Conservation (phyloP, 2,797 vertebrate genomes). For the Petrocephalus schoutedeni region DNA sequence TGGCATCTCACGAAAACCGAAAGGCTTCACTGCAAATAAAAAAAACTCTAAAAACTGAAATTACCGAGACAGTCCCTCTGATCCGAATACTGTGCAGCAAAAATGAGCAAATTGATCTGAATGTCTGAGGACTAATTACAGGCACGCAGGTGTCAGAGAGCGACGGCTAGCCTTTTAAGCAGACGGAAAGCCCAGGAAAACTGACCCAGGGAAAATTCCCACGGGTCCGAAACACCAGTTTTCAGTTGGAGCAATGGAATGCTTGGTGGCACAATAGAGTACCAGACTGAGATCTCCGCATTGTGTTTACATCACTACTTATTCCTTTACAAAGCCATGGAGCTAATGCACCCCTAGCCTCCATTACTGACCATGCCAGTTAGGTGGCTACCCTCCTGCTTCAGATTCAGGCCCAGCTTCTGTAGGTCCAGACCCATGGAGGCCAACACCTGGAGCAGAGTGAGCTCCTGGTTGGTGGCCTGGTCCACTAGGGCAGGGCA, state of each 20-base stretch:
- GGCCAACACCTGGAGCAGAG: conserved; percentile 67
- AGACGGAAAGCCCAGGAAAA: conserved; percentile 41
- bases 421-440: conserved; percentile 71
- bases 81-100: conserved; percentile 26
- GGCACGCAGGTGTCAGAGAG: not conserved
- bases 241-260: conserved; percentile 59
- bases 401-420: conserved; percentile 61
- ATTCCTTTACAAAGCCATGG: conserved; percentile 31
- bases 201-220: conserved; percentile 44
- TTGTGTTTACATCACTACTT: conserved; percentile 50
- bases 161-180: conserved; percentile 36
- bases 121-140: conserved; percentile 29
- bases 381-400: conserved; percentile 54
- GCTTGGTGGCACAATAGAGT: conserved; percentile 55
- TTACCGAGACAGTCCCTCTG: conserved; percentile 19
- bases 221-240: conserved; percentile 50
- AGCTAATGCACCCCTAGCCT: conserved; percentile 53
- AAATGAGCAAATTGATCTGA: conserved; percentile 31
- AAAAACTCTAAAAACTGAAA: conserved; percentile 13
- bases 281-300: conserved; percentile 54
- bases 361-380: conserved; percentile 64
- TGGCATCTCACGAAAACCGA: not conserved
- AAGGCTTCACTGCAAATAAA: not conserved
- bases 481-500: conserved; percentile 69
- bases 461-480: conserved; percentile 70